Percentiles rank a stretch among this genome's conserved stretches.
Evolutionary conservation across 2,888 invertebrate species (phyloP).

Genomic region (Sturmia bella): DNA sequence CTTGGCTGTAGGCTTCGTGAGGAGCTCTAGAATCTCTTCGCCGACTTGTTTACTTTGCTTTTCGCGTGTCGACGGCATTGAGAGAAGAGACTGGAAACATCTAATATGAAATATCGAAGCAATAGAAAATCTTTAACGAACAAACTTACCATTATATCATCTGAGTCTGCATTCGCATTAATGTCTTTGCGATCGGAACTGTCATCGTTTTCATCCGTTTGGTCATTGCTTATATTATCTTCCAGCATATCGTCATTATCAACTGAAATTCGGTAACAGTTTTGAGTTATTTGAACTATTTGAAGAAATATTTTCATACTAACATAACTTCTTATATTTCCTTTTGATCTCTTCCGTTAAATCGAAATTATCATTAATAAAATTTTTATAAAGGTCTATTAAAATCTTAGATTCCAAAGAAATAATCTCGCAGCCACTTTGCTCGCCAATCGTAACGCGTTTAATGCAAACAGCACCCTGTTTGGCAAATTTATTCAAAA

Average conservation of each 20-base stretch:
- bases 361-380: conserved; percentile 79
- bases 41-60: conserved; percentile 97
- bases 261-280: conserved; percentile 71
- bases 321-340: conserved; percentile 80
- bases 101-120: background rate
- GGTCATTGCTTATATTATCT: conserved; percentile 73
- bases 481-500: conserved; percentile 90
- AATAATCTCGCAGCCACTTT: conserved; percentile 81
- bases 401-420: conserved; percentile 78
- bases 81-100: conserved; percentile 76
- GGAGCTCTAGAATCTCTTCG: conserved; percentile 95
- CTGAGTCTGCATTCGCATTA: conserved; percentile 82
- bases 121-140: too few relatives aligned
- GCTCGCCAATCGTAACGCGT: conserved; percentile 80
- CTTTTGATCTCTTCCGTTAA: conserved; percentile 82
- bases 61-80: conserved; percentile 93
- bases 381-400: conserved; percentile 78
- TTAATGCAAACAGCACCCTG: conserved; percentile 82
- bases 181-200: conserved; percentile 75
- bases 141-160: conserved; percentile 87
- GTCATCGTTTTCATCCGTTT: conserved; percentile 73
- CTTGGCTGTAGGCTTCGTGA: conserved; percentile 98
- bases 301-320: background rate
- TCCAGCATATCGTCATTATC: conserved; percentile 75
- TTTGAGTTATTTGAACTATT: background rate